Evolutionary conservation across 2,797 vertebrate genomes (phyloP), one percentile per base, ranked within the genome.

Genomic region (Aythya fuligula): DNA sequence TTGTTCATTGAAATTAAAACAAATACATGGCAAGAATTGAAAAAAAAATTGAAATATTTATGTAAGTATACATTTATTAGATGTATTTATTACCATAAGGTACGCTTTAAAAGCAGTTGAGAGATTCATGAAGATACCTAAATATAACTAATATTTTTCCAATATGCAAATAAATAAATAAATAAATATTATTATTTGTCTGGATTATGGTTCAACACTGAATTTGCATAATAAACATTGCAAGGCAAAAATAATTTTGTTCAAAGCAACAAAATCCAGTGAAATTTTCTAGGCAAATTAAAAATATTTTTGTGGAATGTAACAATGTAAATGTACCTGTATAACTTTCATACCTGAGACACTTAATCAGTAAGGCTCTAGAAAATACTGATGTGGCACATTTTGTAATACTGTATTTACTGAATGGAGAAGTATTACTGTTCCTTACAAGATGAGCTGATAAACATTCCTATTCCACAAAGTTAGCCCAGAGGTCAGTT

Each of bases 381-480:
- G 64, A 93, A 57, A 93, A 69, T 41, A 90, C 11, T 86, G 10
- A 54, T 81, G 39, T 41, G 85, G 53, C 53, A 85, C 18, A 92
- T 77, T 80, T 74, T 57, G 34, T 22, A 88, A 78, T 75, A 84
- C 36, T 5, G 15, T 15, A 65, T 53, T 90, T 91, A 87, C 91
- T 89, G 94, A 16, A 86, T 36, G 53, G 88, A 87, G 47, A 94
- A 93, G 32, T 65, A 88, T 89, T 94, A 90, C 75, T 85, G 58
- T 49, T 95, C 85, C 53, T 80, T 38, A 22, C 28, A 78, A 80
- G 25, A 60, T 27, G 4, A 74, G 8, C 12, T 61, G 12, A n/a
- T 60, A 72, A 89, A 65, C 4, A 45, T 62, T 21, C 1, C 0
- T 65, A 83, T 43, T 72, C 16, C 5, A 22, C 5, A 16, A 69